Evolutionary conservation across 2,113 vertebrate species (phyloP).

Genomic region (Scalopus aquaticus): DNA sequence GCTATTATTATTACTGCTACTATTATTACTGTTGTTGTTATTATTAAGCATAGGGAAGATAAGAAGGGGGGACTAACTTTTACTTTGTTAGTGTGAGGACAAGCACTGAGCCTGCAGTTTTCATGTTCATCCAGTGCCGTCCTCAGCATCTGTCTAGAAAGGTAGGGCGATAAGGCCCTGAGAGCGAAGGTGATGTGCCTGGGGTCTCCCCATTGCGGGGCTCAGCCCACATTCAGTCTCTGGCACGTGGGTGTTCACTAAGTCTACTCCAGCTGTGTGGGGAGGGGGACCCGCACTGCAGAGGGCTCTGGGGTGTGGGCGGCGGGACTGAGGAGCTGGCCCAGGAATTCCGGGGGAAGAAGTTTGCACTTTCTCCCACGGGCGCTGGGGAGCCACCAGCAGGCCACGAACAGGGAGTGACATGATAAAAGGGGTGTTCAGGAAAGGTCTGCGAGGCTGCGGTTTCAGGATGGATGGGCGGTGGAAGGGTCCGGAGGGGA

Average conservation of each 20-base stretch:
- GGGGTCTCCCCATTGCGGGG: background rate
- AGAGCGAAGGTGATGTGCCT: background rate
- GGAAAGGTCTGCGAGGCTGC: constrained; percentile 47
- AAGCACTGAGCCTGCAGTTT: background rate
- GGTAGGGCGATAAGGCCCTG: background rate
- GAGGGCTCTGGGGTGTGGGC: background rate
- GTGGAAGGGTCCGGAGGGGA: background rate
- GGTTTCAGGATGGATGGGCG: constrained; percentile 72
- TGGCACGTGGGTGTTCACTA: accelerated
- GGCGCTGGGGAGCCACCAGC: constrained; percentile 66
- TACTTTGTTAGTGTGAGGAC: background rate
- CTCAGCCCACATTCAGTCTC: background rate
- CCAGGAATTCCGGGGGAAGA: constrained; percentile 69
- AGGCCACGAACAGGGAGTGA: constrained; percentile 70
- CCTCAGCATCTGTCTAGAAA: background rate
- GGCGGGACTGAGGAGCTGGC: background rate
- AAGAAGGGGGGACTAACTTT: background rate
- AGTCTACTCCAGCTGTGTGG: background rate
- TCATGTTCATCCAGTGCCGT: background rate
- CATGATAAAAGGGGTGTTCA: constrained; percentile 76
- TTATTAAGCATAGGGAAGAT: background rate
- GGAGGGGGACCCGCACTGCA: accelerated
- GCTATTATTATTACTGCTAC: background rate
- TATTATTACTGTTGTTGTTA: background rate
- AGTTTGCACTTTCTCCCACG: constrained; percentile 54